Base-by-base conservation (phyloP, 2,113 vertebrate genomes). In the Nibea coibor region DNA sequence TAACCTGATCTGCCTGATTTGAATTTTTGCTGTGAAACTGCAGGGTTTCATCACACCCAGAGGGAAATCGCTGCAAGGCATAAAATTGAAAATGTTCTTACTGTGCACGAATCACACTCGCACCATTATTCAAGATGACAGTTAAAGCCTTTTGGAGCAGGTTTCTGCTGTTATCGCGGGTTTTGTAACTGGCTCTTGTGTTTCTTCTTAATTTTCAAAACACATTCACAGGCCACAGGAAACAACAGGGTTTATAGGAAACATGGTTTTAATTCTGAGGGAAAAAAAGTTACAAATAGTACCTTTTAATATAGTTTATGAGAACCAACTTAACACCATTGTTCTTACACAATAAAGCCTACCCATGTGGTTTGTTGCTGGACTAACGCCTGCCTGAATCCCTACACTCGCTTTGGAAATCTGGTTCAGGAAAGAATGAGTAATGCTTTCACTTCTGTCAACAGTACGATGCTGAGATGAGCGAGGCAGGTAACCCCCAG, bases 251-350 rank as follows among this genome's bases (percentile, higher is more conserved):
- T 89, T 92, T 87, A 90, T 61, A 69, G 51, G 82, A 90, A 90
- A 89, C 62, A 47, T 90, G 87, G 84, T 89, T 47, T 81, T 90
- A 53, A 91, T 91, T 90, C 83, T 67, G 26, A 47, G 63, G 53
- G 66, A 65, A 85, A 78, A 42, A 88, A 87, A 87, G 75, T 78
- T 88, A 87, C 84, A 88, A 89, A 85, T 88, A 82, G 87, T 83
- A 87, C 78, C 79, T 86, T 73, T 90, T 82, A 84, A 78, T 85
- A 79, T 69, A 53, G 57, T 87, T 84, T 87, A 84, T 81, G 81
- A 83, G 90, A 51, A 57, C 75, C 83, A 74, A 79, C 65, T 86
- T 84, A 77, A 79, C 64, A 77, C 78, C 64, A 84, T 81, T 90
- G 90, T 86, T 91, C 81, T 75, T 51, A 14, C 77, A 69, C 64